These are phyloP conservation scores for Euglossa dilemma DNA, from an alignment of 1,140 invertebrate species.

Conservation along the genomic window DNA sequence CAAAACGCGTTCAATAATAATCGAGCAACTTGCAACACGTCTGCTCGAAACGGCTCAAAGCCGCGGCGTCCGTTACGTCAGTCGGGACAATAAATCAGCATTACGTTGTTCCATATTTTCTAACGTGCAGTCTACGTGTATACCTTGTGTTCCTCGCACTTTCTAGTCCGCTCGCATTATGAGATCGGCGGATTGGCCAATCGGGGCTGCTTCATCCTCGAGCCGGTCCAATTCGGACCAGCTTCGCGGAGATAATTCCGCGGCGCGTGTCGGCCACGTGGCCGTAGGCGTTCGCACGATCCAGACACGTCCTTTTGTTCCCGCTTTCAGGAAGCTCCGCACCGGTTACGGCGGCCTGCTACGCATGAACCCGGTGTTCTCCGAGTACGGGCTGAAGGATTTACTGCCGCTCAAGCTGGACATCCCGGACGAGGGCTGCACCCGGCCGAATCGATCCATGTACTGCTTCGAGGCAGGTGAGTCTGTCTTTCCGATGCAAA, in stretches of 20 bases:
- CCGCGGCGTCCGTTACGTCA: slow-evolving; percentile 50
- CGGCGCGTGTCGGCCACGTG: background rate
- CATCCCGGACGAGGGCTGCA: slow-evolving; percentile 96
- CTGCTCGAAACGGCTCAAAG: slow-evolving; percentile 2
- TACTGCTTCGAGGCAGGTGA: slow-evolving; percentile 95
- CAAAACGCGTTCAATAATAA: slow-evolving; percentile 5
- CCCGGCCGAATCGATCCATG: slow-evolving; percentile 92
- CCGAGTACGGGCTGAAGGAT: slow-evolving; percentile 94
- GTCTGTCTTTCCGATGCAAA: slow-evolving; percentile 44
- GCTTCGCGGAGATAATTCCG: slow-evolving; percentile 3
- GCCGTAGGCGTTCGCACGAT: background rate
- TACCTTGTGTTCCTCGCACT: slow-evolving; percentile 53
- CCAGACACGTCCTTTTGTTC: background rate
- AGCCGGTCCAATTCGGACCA: background rate
- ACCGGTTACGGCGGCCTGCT: slow-evolving; percentile 90
- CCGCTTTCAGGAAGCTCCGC: slow-evolving; percentile 86
- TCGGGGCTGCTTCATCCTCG: slow-evolving; percentile 4
- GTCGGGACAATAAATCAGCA: slow-evolving; percentile 58
- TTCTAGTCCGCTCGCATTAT: slow-evolving; percentile 52
- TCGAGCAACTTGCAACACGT: slow-evolving; percentile 27
- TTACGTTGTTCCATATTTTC: slow-evolving; percentile 59
- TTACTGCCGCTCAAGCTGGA: slow-evolving; percentile 94
- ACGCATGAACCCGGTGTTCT: slow-evolving; percentile 94
- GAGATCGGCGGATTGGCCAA: slow-evolving; percentile 49
- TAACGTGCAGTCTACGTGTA: slow-evolving; percentile 30